These are phyloP conservation scores for Podiceps cristatus DNA, from an alignment of 2,113 vertebrate species.

Conservation along the genomic window DNA sequence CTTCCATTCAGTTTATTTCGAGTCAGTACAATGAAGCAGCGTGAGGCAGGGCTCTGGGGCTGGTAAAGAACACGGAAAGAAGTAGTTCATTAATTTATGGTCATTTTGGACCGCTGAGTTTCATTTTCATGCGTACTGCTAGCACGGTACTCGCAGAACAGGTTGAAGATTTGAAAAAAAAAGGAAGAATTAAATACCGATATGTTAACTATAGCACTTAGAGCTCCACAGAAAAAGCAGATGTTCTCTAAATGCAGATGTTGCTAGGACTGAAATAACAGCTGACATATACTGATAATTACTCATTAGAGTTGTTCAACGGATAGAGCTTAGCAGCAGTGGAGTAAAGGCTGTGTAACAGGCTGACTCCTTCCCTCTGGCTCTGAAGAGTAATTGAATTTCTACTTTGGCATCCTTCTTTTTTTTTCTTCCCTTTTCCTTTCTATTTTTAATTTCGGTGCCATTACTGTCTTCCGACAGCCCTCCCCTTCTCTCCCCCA, in stretches of 20 bases:
- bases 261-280: neutral
- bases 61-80: neutral
- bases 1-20: neutral
- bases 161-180: neutral
- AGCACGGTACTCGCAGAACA: neutral
- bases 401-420: neutral
- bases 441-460: neutral
- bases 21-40: neutral
- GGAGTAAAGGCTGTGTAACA: neutral
- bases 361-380: neutral
- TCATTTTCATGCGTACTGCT: neutral
- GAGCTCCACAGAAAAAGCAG: neutral
- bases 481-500: rapidly evolving
- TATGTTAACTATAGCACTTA: neutral
- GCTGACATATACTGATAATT: constrained; percentile 15
- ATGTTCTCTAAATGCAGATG: constrained; percentile 39
- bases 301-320: neutral
- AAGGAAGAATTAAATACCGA: neutral
- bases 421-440: neutral
- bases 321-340: neutral
- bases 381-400: neutral
- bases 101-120: neutral
- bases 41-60: neutral
- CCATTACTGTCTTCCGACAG: neutral
- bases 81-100: neutral